Conservation (phyloP, 2,888 invertebrate species). For the Dynastes tityus region DNA sequence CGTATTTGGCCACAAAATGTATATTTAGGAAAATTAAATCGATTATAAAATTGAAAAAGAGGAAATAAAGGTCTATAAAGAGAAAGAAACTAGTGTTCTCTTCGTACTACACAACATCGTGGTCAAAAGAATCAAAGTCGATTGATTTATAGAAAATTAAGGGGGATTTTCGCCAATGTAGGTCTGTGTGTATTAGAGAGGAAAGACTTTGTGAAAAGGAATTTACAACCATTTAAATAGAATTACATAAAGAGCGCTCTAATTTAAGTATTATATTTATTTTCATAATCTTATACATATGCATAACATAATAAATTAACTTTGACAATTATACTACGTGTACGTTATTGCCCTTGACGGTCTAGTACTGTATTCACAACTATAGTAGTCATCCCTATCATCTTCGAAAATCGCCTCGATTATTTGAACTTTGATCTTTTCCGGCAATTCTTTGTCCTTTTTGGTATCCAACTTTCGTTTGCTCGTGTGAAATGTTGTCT, state of each 20-base stretch:
- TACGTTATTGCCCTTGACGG: constrained; percentile 13
- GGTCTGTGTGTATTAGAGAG: not conserved
- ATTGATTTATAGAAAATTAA: not conserved
- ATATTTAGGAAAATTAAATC: constrained; percentile 52
- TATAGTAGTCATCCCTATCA: constrained; percentile 29
- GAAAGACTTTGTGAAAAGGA: not conserved
- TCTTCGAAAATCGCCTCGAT: constrained; percentile 14
- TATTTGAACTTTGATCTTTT: constrained; percentile 22
- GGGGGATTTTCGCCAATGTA: not conserved
- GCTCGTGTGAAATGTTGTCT: not conserved
- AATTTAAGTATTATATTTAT: not conserved
- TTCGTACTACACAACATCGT: no score
- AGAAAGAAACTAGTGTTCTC: not conserved
- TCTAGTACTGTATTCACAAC: constrained; percentile 11
- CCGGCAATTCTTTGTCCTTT: not conserved
- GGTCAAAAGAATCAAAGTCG: not conserved
- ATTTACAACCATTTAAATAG: not conserved
- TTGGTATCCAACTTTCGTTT: constrained; percentile 1
- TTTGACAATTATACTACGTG: not conserved
- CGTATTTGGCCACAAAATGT: constrained; percentile 52
- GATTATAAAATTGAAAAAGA: constrained; percentile 47
- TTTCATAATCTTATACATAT: not conserved
- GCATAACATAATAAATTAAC: not conserved
- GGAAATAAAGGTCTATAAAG: constrained; percentile 16
- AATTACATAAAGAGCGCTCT: not conserved